phyloP scores from a whole-genome alignment of 2,797 vertebrate genomes.

The Rhinatrema bivittatum region DNA sequence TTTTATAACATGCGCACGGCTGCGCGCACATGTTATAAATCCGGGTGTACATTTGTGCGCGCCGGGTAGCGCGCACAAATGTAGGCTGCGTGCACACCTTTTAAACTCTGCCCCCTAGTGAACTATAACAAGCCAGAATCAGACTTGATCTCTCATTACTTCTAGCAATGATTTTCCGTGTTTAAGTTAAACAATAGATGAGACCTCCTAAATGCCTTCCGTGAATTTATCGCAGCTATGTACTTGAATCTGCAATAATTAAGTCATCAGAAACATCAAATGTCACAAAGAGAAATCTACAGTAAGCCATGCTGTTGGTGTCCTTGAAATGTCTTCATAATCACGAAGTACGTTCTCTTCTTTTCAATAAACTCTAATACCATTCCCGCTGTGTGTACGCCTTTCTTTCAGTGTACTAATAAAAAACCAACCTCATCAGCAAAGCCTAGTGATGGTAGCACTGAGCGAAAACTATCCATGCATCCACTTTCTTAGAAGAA shows the following conservation, averaged over 20 bases:
- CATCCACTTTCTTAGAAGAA: not conserved
- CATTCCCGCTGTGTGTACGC: slow-evolving; percentile 36
- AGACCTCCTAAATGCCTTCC: slow-evolving; percentile 37
- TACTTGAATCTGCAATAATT: slow-evolving; percentile 46
- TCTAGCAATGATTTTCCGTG: too few relatives aligned
- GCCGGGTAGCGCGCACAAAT: too few relatives aligned
- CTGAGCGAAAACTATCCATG: slow-evolving; percentile 11
- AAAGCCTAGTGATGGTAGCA: too few relatives aligned
- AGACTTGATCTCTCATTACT: too few relatives aligned
- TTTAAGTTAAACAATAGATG: slow-evolving; percentile 29
- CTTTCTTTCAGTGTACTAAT: slow-evolving; percentile 23
- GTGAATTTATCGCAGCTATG: too few relatives aligned
- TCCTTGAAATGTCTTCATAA: slow-evolving; percentile 77
- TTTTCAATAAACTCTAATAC: slow-evolving; percentile 36
- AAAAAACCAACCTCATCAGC: too few relatives aligned
- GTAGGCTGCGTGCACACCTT: too few relatives aligned
- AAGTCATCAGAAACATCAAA: slow-evolving; percentile 46
- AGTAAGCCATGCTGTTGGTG: slow-evolving; percentile 28
- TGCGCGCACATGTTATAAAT: too few relatives aligned
- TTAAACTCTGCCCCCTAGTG: slow-evolving; percentile 12
- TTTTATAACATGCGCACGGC: too few relatives aligned
- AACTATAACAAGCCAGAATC: slow-evolving; percentile 13
- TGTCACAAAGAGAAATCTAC: slow-evolving; percentile 38
- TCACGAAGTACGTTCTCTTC: slow-evolving; percentile 32
- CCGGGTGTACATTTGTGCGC: too few relatives aligned